phyloP scores from a whole-genome alignment of 35 echinoderm and acorn worm genomes.

The Holothuria glaberrima region DNA sequence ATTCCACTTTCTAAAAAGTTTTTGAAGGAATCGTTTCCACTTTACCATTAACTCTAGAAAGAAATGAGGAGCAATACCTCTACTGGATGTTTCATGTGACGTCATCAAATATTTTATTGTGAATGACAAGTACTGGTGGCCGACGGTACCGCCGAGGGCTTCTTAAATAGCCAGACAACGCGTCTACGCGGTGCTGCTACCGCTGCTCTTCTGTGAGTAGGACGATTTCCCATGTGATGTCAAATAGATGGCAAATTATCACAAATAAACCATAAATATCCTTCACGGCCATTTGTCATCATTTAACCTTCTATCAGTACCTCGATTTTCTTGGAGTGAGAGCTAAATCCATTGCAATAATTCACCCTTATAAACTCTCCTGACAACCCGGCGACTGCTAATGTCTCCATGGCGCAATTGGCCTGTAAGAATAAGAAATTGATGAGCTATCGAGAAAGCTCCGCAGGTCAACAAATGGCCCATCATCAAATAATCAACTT shows the following conservation, averaged over 20 bases:
- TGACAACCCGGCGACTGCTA: background rate
- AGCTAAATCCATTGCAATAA: constrained; percentile 27
- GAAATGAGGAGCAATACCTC: too few relatives aligned
- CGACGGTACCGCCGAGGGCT: too few relatives aligned
- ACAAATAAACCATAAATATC: constrained; percentile 51
- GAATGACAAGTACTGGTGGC: too few relatives aligned
- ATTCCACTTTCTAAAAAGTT: too few relatives aligned
- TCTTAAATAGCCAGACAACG: too few relatives aligned
- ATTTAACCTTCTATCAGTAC: constrained; percentile 10
- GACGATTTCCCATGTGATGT: constrained; percentile 37
- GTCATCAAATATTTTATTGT: too few relatives aligned
- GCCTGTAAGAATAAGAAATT: constrained; percentile 33
- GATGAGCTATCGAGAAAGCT: constrained; percentile 31
- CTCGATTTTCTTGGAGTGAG: background rate
- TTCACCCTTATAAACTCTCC: constrained; percentile 21
- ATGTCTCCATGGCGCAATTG: constrained; percentile 43
- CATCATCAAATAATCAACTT: background rate
- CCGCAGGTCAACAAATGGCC: constrained; percentile 10
- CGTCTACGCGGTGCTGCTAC: too few relatives aligned
- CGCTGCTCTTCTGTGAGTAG: background rate
- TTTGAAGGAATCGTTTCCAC: too few relatives aligned
- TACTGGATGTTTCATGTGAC: too few relatives aligned
- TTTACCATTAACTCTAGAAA: too few relatives aligned
- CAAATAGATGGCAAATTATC: constrained; percentile 40
- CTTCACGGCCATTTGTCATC: constrained; percentile 37